Evolutionary conservation across 2,888 invertebrate genomes (phyloP).

Genomic region (Rhaphigaster nebulosa): DNA sequence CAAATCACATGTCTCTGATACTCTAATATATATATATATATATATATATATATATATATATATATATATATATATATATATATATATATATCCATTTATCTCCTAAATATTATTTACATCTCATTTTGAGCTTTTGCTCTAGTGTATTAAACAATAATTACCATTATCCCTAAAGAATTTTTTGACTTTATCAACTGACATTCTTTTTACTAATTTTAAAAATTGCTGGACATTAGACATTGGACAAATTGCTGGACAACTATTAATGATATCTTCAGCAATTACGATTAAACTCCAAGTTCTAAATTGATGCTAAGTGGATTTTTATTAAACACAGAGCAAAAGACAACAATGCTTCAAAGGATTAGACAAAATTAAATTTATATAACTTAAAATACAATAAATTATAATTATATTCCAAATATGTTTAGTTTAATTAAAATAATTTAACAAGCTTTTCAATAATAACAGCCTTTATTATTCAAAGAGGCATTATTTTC

Average conservation of each 20-base stretch:
- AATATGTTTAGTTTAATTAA: background rate
- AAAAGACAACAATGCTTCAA: background rate
- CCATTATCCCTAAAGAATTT: too few relatives aligned
- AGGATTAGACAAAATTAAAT: background rate
- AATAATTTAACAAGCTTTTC: background rate
- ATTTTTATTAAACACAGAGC: background rate
- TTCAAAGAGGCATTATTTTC: background rate
- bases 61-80: too few relatives aligned
- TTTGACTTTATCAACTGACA: too few relatives aligned
- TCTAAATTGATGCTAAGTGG: background rate
- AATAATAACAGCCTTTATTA: background rate
- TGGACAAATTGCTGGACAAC: too few relatives aligned
- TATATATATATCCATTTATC: too few relatives aligned
- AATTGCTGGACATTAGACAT: background rate
- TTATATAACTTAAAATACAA: background rate
- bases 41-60: too few relatives aligned
- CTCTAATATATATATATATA: too few relatives aligned
- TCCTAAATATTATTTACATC: too few relatives aligned
- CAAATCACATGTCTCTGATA: too few relatives aligned
- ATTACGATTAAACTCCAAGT: background rate
- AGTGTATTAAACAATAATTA: too few relatives aligned
- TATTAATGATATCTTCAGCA: background rate
- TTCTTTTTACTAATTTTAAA: too few relatives aligned
- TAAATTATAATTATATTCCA: background rate
- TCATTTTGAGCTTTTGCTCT: too few relatives aligned